Base-by-base conservation (phyloP, 2,797 vertebrate species). In the Antennarius maculatus region DNA sequence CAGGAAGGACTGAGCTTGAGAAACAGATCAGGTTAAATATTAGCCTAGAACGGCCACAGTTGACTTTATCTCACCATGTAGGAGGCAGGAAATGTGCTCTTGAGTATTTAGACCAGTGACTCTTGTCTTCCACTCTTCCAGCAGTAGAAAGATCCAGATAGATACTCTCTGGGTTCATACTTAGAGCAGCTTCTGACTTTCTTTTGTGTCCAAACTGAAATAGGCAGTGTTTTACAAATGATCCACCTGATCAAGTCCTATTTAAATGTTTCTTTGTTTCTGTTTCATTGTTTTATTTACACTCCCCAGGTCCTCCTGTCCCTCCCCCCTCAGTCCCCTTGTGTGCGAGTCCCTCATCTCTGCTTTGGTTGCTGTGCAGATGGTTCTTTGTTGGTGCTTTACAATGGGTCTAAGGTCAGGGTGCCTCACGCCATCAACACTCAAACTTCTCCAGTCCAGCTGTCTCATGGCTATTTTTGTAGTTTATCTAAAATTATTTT, bases 301-400 rank as follows among this genome's bases (percentile, higher is more conserved):
- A 67, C 81, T 66, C 71, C 75, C 68, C 74, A 66, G 67, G 70
- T 77, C 76, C 63, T 61, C 59, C 47, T 66, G 47, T 66, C 67
- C 77, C 71, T 59, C 57, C 65, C 64, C 28, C 29, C 28, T 54
- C 18, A 7, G 66, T 77, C 65, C 84, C 84, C 81, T 45, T 74
- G 85, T 86, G 79, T 79, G 80, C 1, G 31, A 79, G 85, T 91
- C 86, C 88, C 89, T 90, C 85, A 80, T 84, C 82, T 88, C 79
- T 71, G 85, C 88, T 87, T 79, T 85, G 89, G 91, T 92, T 93
- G 88, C 90, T 76, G 87, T 92, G 94, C 94, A 94, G 94, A 94
- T 94, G 94, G 93, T 83, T 93, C 93, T 93, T 94, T 94, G 94
- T 94, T 94, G 88, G 83, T 85, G 81, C 81, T 84, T 90, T 89